Percentiles rank a stretch among this genome's conserved stretches.
phyloP scores from a whole-genome alignment of 2,113 vertebrate genomes.

The Periophthalmus modestus region DNA sequence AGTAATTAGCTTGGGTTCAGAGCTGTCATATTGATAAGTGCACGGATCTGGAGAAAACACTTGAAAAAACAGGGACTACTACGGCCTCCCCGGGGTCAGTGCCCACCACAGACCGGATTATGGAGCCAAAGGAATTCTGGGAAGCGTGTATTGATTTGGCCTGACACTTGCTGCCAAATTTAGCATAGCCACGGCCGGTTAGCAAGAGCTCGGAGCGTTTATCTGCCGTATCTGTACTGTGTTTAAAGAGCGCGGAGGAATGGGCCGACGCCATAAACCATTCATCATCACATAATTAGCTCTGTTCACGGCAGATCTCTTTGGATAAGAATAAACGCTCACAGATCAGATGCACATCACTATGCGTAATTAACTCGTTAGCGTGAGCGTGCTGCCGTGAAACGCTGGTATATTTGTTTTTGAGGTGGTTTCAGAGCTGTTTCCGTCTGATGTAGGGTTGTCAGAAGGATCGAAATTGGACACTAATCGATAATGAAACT shows the following conservation, averaged over 20 bases:
- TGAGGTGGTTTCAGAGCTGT: constrained; percentile 23
- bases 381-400: constrained; percentile 41
- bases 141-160: constrained; percentile 88
- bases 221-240: constrained; percentile 87
- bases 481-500: no score
- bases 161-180: constrained; percentile 91
- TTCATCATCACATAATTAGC: constrained; percentile 85
- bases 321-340: constrained; percentile 82
- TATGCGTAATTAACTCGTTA: constrained; percentile 82
- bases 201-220: constrained; percentile 84
- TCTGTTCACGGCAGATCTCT: constrained; percentile 81
- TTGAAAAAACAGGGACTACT: constrained; percentile 75
- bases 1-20: constrained; percentile 83
- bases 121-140: constrained; percentile 83
- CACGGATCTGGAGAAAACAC: constrained; percentile 80
- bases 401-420: constrained; percentile 53
- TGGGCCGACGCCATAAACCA: constrained; percentile 81
- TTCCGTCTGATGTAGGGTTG: neutral
- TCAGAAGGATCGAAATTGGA: no score
- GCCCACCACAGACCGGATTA: constrained; percentile 84
- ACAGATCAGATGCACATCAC: constrained; percentile 86
- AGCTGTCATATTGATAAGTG: constrained; percentile 81
- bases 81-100: constrained; percentile 81
- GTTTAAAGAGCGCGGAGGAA: constrained; percentile 86
- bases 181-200: constrained; percentile 84